Base-by-base conservation (phyloP, 2,797 vertebrate genomes). In the Synaphobranchus kaupii region DNA sequence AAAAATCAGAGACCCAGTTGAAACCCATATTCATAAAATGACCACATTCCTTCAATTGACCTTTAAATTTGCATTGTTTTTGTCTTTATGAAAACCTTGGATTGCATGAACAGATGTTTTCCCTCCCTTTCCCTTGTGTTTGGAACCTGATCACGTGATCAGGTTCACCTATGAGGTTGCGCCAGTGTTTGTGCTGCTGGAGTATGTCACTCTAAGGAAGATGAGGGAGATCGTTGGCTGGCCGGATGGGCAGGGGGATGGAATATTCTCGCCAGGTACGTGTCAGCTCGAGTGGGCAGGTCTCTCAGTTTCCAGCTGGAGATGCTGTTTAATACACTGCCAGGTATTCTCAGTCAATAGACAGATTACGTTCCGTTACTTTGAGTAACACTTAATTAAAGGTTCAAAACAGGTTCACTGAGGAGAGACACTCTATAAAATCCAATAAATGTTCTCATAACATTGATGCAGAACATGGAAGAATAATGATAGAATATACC, bases 81-180 rank as follows among this genome's bases (percentile, higher is more conserved):
- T 22, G 47, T 80, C 39, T 80, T 47, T 20, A 10, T 34, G 15
- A 76, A 76, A 76, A 34, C 4, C 31, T 73, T 15, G 3, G 13
- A 6, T 76, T 76, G 34, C 31, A 76, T 39, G 13, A 39, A 34
- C 34, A 76, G 13, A 34, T 76, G 4, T 39, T 76, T 7, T 20
- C 71, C 22, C 31, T 81, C 84, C 39, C 47, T 84, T 84, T 84
- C 44, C 60, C 20, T 7, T 54, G 54, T 87, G 87, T 86, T 89
- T 92, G 90, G 91, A 87, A 90, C 89, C 22, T 78, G 60, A 4
- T 82, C 90, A 86, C 87, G 89, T 94, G 92, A 91, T 86, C 95
- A 99, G 98, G 98, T 99, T 99, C 96, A 99, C 98, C 94, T 99
- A 99, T 94, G 98, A 99, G 96, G 98, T 99, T 93, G 98, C 98